These are phyloP conservation scores for Tursiops truncatus DNA, from an alignment of 2,113 vertebrate species.

Conservation along the genomic window DNA sequence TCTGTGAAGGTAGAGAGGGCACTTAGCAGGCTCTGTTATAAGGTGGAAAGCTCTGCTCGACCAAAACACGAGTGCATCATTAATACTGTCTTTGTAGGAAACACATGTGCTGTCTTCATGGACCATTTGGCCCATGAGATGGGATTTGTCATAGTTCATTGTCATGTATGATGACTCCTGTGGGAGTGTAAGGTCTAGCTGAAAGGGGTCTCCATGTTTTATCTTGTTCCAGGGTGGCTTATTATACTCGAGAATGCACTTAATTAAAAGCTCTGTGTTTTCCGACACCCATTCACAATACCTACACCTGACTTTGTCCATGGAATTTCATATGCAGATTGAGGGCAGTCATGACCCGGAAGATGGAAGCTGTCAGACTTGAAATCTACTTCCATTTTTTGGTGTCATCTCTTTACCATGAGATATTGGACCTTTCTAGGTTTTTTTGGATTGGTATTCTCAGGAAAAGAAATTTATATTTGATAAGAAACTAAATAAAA, in stretches of 20 bases:
- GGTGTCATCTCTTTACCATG: not conserved
- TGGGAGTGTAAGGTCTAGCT: slow-evolving; percentile 66
- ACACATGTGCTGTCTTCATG: slow-evolving; percentile 58
- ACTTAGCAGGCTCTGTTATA: not conserved
- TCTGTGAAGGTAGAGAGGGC: not conserved
- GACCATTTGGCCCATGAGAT: slow-evolving; percentile 66
- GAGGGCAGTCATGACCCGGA: not conserved
- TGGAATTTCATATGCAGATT: slow-evolving; percentile 63
- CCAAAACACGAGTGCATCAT: slow-evolving; percentile 43
- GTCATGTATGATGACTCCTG: slow-evolving; percentile 51
- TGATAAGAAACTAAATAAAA: slow-evolving; percentile 25
- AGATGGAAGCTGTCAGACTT: not conserved
- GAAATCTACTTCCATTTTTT: not conserved
- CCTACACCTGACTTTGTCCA: slow-evolving; percentile 48
- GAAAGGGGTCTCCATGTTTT: slow-evolving; percentile 48
- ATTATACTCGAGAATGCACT: slow-evolving; percentile 59
- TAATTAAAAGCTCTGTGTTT: slow-evolving; percentile 63
- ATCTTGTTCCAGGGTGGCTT: slow-evolving; percentile 67
- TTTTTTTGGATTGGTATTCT: slow-evolving; percentile 30
- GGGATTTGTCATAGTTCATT: slow-evolving; percentile 70
- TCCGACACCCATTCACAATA: slow-evolving; percentile 50
- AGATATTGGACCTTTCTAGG: not conserved
- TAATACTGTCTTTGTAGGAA: slow-evolving; percentile 56
- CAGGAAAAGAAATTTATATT: slow-evolving; percentile 26
- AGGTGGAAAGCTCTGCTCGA: slow-evolving; percentile 36